A percentile compares a stretch with the other conserved stretches of the same genome.
Evolutionary conservation across 2,113 vertebrate species (phyloP).

Genomic region (Cyanoliseus patagonus): DNA sequence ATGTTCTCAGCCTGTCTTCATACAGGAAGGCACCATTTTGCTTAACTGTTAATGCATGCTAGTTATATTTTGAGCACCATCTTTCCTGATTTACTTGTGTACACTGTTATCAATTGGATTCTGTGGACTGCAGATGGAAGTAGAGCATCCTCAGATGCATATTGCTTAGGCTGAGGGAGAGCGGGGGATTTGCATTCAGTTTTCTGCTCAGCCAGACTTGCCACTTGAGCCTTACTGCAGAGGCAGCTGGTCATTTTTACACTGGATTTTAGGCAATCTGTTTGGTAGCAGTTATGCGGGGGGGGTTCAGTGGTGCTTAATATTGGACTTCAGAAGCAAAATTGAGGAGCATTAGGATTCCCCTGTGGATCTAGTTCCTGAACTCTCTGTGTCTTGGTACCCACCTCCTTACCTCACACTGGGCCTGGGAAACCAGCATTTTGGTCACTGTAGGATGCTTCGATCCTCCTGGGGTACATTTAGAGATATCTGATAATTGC

Average conservation of each 20-base stretch:
- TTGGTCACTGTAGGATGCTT: background rate
- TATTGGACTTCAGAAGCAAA: background rate
- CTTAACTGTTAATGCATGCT: background rate
- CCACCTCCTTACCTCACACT: background rate
- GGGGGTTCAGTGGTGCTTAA: background rate
- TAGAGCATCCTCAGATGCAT: background rate
- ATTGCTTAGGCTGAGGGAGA: background rate
- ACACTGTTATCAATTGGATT: background rate
- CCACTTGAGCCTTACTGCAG: background rate
- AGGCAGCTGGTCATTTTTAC: background rate
- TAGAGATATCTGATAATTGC: background rate
- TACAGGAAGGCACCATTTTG: background rate
- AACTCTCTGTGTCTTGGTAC: background rate
- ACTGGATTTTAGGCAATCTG: background rate
- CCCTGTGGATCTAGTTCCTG: background rate
- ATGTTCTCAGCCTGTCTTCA: background rate
- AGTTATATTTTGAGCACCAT: background rate
- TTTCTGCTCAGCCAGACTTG: background rate
- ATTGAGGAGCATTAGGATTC: background rate
- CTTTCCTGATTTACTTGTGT: background rate
- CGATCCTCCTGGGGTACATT: background rate
- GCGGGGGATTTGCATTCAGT: background rate
- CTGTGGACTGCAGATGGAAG: background rate
- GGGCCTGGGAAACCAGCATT: background rate
- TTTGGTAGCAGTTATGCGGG: background rate